Evolutionary conservation across 35 echinoderm and acorn worm genomes (phyloP), one percentile per base, ranked within the genome.

Genomic region (Hemicentrotus pulcherrimus): DNA sequence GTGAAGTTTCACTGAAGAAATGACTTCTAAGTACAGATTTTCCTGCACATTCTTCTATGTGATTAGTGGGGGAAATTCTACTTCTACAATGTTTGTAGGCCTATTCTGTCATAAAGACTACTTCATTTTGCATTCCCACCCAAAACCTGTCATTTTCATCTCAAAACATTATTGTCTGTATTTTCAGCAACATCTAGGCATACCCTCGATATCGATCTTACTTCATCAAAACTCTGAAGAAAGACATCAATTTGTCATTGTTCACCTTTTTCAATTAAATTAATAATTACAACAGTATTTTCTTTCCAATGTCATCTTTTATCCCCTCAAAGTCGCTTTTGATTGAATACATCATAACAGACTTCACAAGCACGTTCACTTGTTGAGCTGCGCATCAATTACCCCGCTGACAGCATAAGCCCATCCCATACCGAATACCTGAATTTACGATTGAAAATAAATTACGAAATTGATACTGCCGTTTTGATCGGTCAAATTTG

Each of bases 391-490:
- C 7, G 22, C 65, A 78, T 78, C 65, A 78, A 78, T 78, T 78
- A 78, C 65, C 24, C 65, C 5, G 19, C 65, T 78, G 65, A 78
- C 65, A 78, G 65, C 18, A 78, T 78, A 78, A 78, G 65, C 65
- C 65, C 65, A 22, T 78, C 65, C 65, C 65, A 28, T 28, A 78
- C 65, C 22, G 65, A 78, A n/a, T 47, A 90, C 32, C 88, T 90
- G 88, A 93, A 55, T 93, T 93, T 93, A 93, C 48, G 91, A 93
- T 93, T 2, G n/a, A 31, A 58, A 93, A 93, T 93, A 93, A 93
- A 93, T 58, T 47, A n/a, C 19, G 91, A 48, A 93, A 93, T 58
- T 58, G 91, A 93, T 50, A 93, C 91, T 58, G 88, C 41, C n/a
- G 45, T 50, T 93, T 50, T 78, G 65, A 93, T 93, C 11, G 91